A percentile compares a stretch with the other conserved stretches of the same genome.
These are phyloP conservation scores for Silurus aristotelis DNA, from an alignment of 2,797 vertebrate species.

Conservation along the genomic window DNA sequence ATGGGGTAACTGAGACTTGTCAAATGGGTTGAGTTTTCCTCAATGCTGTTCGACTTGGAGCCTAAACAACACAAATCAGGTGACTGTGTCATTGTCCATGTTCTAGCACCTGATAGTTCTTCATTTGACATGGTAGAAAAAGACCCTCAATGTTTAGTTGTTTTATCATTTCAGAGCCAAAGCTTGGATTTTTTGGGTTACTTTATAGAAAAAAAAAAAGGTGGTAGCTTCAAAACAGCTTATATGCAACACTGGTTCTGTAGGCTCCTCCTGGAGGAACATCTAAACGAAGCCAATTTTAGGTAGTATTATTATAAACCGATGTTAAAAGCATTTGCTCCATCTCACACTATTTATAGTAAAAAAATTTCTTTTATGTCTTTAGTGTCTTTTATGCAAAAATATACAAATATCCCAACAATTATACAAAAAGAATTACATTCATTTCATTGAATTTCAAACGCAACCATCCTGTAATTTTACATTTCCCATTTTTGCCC, in stretches of 20 bases:
- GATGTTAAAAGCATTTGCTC: too few species aligned
- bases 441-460: neutral
- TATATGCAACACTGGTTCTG: neutral
- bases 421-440: neutral
- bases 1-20: constrained; percentile 76
- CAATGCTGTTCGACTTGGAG: constrained; percentile 80
- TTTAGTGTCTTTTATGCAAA: neutral
- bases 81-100: neutral
- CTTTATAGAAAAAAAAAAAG: neutral
- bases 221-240: neutral
- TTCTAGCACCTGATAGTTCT: neutral
- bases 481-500: too few species aligned
- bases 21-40: constrained; percentile 79
- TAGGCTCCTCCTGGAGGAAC: neutral
- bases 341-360: too few species aligned
- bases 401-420: neutral
- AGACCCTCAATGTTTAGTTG: neutral
- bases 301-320: too few species aligned
- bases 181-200: neutral
- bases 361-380: neutral
- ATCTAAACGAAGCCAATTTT: neutral
- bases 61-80: constrained; percentile 68
- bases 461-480: neutral
- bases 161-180: neutral
- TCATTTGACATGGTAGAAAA: neutral